phyloP scores from a whole-genome alignment of 2,113 vertebrate genomes.

The Rhipidura dahli region DNA sequence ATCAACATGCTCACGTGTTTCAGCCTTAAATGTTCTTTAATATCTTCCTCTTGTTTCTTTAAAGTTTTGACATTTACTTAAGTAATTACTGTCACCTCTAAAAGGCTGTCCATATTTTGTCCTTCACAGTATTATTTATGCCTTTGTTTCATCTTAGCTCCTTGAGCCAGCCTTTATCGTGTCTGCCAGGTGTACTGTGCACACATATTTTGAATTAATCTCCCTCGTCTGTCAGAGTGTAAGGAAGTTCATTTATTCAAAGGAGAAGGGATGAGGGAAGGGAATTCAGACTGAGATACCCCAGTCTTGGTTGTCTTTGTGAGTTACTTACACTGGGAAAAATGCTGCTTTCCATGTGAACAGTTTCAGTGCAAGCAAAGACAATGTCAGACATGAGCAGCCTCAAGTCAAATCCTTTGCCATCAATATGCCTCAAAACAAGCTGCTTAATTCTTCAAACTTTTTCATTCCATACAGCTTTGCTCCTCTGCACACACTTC shows the following conservation, averaged over 20 bases:
- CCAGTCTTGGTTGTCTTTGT: not conserved
- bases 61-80: constrained; percentile 68
- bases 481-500: not conserved
- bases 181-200: constrained; percentile 54
- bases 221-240: constrained; percentile 17
- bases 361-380: not conserved
- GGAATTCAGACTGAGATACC: not conserved
- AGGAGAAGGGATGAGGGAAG: not conserved
- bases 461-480: not conserved
- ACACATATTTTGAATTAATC: constrained; percentile 61
- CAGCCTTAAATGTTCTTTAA: constrained; percentile 60
- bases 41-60: constrained; percentile 47
- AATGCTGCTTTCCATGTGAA: not conserved
- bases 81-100: constrained; percentile 64
- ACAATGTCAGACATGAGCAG: not conserved
- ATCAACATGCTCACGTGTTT: constrained; percentile 1
- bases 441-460: not conserved
- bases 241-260: constrained; percentile 54
- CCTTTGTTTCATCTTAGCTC: constrained; percentile 52
- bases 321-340: not conserved
- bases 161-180: constrained; percentile 47
- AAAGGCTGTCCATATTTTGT: constrained; percentile 51
- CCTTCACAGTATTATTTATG: constrained; percentile 48
- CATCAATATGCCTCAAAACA: not conserved
- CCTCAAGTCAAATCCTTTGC: not conserved